A percentile compares a stretch with the other conserved stretches of the same genome.
phyloP scores from a whole-genome alignment of 64 coral and sea anemone genomes.

The Dendronephthya gigantea region DNA sequence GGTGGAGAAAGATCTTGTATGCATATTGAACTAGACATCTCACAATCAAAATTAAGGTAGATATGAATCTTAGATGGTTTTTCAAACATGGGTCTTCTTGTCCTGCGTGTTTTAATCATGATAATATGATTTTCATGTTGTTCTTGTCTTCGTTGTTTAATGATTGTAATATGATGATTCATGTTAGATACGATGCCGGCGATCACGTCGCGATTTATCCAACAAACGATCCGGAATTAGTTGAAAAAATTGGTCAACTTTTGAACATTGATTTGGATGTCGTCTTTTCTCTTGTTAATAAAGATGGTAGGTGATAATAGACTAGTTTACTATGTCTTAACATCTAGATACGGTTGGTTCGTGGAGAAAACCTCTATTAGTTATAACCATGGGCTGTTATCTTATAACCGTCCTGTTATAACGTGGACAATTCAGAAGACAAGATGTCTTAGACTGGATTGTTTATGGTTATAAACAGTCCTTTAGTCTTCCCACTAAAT shows the following conservation, averaged over 20 bases:
- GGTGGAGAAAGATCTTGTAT: constrained; percentile 88
- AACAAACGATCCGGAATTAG: constrained; percentile 72
- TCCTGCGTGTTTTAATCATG: too few relatives aligned
- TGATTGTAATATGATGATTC: too few relatives aligned
- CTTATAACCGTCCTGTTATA: not conserved
- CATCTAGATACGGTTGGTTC: too few relatives aligned
- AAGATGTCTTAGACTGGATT: too few relatives aligned
- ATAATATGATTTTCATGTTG: too few relatives aligned
- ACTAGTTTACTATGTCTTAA: too few relatives aligned
- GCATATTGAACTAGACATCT: constrained; percentile 96
- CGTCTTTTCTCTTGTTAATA: constrained; percentile 78
- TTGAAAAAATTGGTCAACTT: constrained; percentile 67
- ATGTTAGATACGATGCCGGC: constrained; percentile 81
- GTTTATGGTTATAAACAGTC: too few relatives aligned
- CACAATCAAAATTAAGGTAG: constrained; percentile 82
- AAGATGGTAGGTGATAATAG: constrained; percentile 59
- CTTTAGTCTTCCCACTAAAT: too few relatives aligned
- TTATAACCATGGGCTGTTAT: too few relatives aligned
- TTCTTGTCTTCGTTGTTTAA: too few relatives aligned
- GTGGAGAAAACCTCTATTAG: too few relatives aligned
- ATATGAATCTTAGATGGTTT: not conserved
- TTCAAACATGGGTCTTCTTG: too few relatives aligned
- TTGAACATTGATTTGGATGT: constrained; percentile 65
- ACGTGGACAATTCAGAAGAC: not conserved
- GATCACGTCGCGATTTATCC: constrained; percentile 94